A percentile compares a stretch with the other conserved stretches of the same genome.
Conservation (phyloP, 2,113 vertebrate genomes). For the Tachuris rubrigastra region DNA sequence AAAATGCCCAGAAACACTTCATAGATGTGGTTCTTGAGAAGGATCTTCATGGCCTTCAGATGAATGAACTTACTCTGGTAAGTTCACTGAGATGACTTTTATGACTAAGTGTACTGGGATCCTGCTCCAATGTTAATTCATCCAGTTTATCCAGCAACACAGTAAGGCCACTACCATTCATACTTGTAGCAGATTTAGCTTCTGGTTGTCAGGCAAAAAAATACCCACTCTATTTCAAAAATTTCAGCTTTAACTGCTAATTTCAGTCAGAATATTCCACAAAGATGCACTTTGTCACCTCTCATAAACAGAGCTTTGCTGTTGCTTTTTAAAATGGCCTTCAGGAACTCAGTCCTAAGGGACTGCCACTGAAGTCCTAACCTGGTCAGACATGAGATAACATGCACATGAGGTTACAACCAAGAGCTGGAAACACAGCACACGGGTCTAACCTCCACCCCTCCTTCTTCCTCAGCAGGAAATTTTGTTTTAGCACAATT, state of each 20-base stretch:
- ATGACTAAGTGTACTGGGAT: background rate
- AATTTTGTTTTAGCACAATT: background rate
- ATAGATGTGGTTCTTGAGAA: background rate
- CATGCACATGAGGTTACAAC: background rate
- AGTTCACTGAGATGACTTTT: background rate
- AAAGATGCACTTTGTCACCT: background rate
- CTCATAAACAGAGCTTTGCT: background rate
- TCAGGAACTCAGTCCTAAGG: background rate
- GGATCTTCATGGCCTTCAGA: background rate
- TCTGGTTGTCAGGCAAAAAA: background rate
- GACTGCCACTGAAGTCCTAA: background rate
- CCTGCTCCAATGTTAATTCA: background rate
- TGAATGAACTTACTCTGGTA: background rate
- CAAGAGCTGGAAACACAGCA: background rate
- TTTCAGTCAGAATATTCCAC: slow-evolving; percentile 11
- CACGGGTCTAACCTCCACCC: background rate
- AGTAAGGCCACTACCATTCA: background rate
- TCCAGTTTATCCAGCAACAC: background rate
- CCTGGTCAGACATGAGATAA: background rate
- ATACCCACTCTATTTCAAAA: background rate
- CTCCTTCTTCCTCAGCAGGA: background rate
- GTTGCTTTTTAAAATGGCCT: background rate
- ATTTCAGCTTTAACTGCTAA: background rate
- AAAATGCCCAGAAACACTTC: background rate
- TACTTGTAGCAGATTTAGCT: background rate